A percentile compares a stretch with the other conserved stretches of the same genome.
phyloP scores from a whole-genome alignment of 2,113 vertebrate species.

The Varanus salvator region DNA sequence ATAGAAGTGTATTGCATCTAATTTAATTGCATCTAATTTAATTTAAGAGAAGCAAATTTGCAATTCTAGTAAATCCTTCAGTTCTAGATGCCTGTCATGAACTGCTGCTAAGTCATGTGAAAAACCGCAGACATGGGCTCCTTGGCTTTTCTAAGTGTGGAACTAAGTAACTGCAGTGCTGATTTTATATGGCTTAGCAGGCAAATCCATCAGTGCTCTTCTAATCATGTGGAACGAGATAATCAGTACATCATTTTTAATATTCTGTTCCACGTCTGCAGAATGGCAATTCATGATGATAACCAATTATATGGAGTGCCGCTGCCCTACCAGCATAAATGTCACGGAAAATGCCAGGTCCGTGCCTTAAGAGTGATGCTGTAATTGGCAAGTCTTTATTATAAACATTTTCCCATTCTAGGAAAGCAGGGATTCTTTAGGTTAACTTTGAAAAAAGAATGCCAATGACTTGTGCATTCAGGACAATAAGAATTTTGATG shows the following conservation, averaged over 20 bases:
- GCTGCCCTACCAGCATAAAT: not conserved
- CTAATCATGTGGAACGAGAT: conserved; percentile 13
- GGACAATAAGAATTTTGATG: not conserved
- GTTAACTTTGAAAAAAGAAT: conserved; percentile 33
- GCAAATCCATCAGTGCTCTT: conserved; percentile 13
- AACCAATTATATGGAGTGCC: conserved; percentile 38
- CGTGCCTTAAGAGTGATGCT: conserved; percentile 35
- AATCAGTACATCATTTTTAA: conserved; percentile 29
- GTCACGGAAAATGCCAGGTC: conserved; percentile 15
- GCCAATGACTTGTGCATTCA: conserved; percentile 31
- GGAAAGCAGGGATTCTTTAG: conserved; percentile 35
- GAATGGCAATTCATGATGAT: conserved; percentile 51
- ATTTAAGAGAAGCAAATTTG: not conserved
- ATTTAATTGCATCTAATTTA: not conserved
- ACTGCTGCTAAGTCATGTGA: not conserved
- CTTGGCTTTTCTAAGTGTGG: not conserved
- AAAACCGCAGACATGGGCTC: not conserved
- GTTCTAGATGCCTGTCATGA: not conserved
- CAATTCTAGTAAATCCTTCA: too few relatives aligned
- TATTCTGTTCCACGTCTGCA: conserved; percentile 36
- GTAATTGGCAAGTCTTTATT: conserved; percentile 49
- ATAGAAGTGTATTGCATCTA: not conserved
- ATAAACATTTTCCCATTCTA: conserved; percentile 55
- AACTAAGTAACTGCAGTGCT: not conserved
- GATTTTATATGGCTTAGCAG: not conserved